Conservation (phyloP, 2,113 vertebrate genomes). For the Haemorhous mexicanus region DNA sequence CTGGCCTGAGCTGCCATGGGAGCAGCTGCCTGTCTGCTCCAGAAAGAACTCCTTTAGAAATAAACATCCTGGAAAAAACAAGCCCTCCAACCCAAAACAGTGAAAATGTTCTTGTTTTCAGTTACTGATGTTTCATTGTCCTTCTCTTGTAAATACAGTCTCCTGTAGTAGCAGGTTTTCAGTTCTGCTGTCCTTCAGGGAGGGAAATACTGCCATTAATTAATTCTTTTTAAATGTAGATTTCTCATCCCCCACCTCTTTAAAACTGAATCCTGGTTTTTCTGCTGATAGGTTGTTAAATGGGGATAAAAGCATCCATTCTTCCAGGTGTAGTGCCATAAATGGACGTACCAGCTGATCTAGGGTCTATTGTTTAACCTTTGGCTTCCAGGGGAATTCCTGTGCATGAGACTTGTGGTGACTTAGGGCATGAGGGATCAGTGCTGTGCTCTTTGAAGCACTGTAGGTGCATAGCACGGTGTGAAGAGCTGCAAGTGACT, state of each 20-base stretch:
- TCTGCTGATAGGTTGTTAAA: neutral
- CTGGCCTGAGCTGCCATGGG: neutral
- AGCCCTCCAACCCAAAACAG: neutral
- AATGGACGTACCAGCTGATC: neutral
- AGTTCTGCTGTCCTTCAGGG: neutral
- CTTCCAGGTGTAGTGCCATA: neutral
- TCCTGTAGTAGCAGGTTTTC: neutral
- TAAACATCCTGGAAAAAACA: neutral
- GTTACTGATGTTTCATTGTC: neutral
- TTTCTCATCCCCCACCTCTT: neutral
- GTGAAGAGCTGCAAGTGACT: neutral
- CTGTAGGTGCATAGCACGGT: neutral
- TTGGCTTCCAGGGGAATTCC: neutral
- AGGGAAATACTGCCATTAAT: neutral
- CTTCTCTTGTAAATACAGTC: neutral
- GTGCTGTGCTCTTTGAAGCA: neutral
- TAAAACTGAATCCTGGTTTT: neutral
- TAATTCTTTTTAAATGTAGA: neutral
- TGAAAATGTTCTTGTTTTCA: neutral
- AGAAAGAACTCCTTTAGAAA: neutral
- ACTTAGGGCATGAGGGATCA: neutral
- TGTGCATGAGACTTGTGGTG: neutral
- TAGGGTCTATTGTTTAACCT: neutral
- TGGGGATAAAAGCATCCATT: neutral
- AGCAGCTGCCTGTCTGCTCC: neutral